Evolutionary conservation across 2,797 vertebrate genomes (phyloP).

Genomic region (Spheniscus humboldti): DNA sequence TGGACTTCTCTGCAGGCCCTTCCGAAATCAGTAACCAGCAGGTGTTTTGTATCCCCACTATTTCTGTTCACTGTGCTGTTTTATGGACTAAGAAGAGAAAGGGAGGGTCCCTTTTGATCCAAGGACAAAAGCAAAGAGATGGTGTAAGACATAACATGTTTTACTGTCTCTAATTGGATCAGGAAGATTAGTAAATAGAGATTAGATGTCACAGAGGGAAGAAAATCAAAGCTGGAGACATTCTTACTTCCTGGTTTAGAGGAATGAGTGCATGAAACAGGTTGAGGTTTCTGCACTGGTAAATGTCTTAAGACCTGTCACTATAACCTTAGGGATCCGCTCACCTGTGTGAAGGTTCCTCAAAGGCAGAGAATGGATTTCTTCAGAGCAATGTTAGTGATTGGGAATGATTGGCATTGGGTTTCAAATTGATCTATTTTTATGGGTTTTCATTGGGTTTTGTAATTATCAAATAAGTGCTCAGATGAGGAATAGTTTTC

Average conservation of each 20-base stretch:
- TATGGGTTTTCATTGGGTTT: background rate
- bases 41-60: background rate
- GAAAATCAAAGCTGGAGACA: background rate
- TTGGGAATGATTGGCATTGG: accelerated
- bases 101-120: background rate
- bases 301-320: background rate
- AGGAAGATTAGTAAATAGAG: background rate
- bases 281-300: background rate
- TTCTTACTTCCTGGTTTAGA: conserved; percentile 8
- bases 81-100: background rate
- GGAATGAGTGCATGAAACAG: background rate
- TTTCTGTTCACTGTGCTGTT: background rate
- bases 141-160: background rate
- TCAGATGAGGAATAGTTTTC: background rate
- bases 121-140: background rate
- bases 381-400: background rate
- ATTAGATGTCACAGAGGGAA: conserved; percentile 2
- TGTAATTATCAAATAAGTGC: background rate
- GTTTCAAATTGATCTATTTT: background rate
- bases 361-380: background rate
- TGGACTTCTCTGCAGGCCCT: background rate
- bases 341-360: background rate
- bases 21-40: background rate
- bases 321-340: background rate
- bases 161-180: background rate